These are phyloP conservation scores for Chelmon rostratus DNA, from an alignment of 2,797 vertebrate species.

Conservation along the genomic window DNA sequence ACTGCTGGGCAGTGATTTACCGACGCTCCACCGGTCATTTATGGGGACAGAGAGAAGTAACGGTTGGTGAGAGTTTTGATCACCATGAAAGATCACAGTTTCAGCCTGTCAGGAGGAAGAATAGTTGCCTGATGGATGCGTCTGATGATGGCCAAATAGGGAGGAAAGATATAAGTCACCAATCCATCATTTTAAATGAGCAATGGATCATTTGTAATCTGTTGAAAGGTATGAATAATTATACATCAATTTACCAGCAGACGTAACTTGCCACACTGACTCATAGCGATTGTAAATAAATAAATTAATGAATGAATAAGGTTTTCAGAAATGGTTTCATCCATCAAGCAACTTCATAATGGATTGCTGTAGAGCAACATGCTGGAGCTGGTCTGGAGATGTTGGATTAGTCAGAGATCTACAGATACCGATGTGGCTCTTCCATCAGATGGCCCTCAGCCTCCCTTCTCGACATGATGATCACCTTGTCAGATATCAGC, in stretches of 20 bases:
- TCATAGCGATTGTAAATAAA: conserved; percentile 35
- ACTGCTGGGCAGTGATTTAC: conserved; percentile 64
- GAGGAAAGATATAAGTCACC: conserved; percentile 60
- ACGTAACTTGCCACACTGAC: conserved; percentile 46
- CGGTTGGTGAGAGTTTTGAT: conserved; percentile 65
- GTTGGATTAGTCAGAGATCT: not conserved
- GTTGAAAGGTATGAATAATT: conserved; percentile 72
- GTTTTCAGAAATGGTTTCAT: not conserved
- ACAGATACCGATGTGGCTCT: not conserved
- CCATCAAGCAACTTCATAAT: conserved; percentile 7
- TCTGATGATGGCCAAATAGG: conserved; percentile 54
- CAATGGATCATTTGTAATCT: conserved; percentile 74
- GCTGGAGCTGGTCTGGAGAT: not conserved
- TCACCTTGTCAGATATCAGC: not conserved
- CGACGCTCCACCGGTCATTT: conserved; percentile 50
- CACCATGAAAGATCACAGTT: conserved; percentile 67
- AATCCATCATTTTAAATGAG: conserved; percentile 77
- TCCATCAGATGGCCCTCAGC: conserved; percentile 1
- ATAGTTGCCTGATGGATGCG: conserved; percentile 70
- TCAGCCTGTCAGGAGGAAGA: conserved; percentile 61
- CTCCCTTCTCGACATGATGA: not conserved
- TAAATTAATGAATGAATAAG: conserved; percentile 6
- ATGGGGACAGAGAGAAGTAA: conserved; percentile 48
- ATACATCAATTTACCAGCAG: conserved; percentile 58
- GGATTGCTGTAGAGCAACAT: not conserved